These are phyloP conservation scores for Calyptomena viridis DNA, from an alignment of 2,113 vertebrate genomes.

Conservation along the genomic window DNA sequence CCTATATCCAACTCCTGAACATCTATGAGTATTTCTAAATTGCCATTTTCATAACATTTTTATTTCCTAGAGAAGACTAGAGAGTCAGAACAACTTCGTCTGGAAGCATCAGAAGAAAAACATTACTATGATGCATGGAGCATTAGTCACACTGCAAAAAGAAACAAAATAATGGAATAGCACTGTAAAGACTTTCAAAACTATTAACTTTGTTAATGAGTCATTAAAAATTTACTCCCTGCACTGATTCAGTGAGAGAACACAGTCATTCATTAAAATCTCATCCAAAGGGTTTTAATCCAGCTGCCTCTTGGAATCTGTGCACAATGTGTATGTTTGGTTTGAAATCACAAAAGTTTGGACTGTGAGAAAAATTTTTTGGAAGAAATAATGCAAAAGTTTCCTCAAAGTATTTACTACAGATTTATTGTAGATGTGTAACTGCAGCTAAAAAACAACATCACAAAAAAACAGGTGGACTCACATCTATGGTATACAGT, in stretches of 20 bases:
- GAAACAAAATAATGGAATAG: slow-evolving; percentile 46
- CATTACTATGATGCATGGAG: slow-evolving; percentile 51
- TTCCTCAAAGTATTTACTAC: neutral
- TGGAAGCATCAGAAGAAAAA: slow-evolving; percentile 16
- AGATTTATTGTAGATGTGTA: neutral
- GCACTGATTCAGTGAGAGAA: slow-evolving; percentile 13
- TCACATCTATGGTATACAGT: neutral
- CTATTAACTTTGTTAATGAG: slow-evolving; percentile 61
- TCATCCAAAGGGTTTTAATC: slow-evolving; percentile 29
- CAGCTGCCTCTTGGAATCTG: neutral
- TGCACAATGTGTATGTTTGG: neutral
- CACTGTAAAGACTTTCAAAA: slow-evolving; percentile 54
- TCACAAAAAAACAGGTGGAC: neutral
- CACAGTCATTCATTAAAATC: slow-evolving; percentile 36
- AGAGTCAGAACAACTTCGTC: slow-evolving; percentile 3
- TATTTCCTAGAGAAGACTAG: neutral
- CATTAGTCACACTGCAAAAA: slow-evolving; percentile 29
- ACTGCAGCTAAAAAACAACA: neutral
- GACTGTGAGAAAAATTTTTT: neutral
- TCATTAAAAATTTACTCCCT: slow-evolving; percentile 63
- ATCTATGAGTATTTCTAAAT: neutral
- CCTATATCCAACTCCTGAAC: neutral
- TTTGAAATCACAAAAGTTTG: neutral
- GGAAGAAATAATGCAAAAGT: neutral
- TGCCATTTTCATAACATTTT: neutral